phyloP scores from a whole-genome alignment of 2,113 vertebrate species.

The Ivindomyrus marchei region DNA sequence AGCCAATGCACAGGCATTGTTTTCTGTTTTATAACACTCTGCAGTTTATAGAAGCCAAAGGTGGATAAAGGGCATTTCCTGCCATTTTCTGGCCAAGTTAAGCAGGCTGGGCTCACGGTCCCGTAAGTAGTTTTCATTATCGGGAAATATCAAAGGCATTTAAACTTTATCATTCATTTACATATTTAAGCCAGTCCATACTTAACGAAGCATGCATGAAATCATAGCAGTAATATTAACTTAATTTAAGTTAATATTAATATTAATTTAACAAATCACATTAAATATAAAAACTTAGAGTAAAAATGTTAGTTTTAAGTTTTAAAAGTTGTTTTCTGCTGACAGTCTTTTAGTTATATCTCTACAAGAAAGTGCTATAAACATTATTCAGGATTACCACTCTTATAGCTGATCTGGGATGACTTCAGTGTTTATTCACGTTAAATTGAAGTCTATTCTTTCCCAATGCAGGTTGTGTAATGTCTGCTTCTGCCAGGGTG shows the following conservation, averaged over 20 bases:
- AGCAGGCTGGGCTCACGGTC: background rate
- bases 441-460: background rate
- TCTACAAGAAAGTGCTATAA: background rate
- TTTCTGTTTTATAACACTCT: background rate
- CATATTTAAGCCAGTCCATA: background rate
- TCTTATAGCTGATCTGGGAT: background rate
- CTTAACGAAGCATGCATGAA: background rate
- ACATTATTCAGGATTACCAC: background rate
- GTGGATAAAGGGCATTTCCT: background rate
- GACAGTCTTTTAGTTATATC: background rate
- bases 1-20: background rate
- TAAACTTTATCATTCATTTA: background rate
- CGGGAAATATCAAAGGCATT: background rate
- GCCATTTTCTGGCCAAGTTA: background rate
- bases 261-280: background rate
- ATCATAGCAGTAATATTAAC: background rate
- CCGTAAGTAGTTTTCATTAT: conserved; percentile 5
- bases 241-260: too few species aligned
- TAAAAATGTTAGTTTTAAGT: background rate
- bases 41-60: background rate
- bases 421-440: background rate
- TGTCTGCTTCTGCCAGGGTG: conserved; percentile 23
- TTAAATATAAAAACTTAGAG: background rate
- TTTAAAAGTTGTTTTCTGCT: background rate
- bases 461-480: background rate